phyloP scores from a whole-genome alignment of 2,888 invertebrate genomes.

The Eudemis profundana region DNA sequence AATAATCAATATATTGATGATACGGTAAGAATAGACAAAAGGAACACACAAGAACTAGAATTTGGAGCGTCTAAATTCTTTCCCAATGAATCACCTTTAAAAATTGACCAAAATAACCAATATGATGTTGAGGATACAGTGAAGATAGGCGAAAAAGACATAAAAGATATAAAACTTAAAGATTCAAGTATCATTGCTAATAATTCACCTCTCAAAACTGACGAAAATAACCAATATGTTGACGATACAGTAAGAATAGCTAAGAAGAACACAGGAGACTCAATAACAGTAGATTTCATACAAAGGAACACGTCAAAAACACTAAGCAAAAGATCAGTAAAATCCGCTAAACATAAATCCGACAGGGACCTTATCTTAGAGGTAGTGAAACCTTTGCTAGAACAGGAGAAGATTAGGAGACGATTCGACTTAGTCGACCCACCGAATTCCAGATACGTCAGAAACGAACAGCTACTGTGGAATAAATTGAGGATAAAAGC shows the following conservation, averaged over 20 bases:
- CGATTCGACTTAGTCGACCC: constrained; percentile 13
- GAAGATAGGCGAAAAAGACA: no score
- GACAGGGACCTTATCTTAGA: constrained; percentile 1
- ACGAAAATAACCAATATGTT: no score
- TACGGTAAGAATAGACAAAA: neutral
- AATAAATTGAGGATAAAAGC: constrained; percentile 19
- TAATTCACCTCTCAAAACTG: no score
- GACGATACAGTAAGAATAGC: no score
- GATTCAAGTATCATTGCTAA: no score
- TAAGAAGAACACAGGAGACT: no score
- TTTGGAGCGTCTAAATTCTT: neutral
- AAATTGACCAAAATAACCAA: neutral
- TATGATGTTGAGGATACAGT: no score
- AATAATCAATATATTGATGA: neutral
- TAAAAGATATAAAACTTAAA: no score
- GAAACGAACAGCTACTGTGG: constrained; percentile 11
- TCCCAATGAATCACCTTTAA: no score
- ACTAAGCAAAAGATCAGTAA: neutral
- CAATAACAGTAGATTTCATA: constrained; percentile 2
- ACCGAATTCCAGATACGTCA: neutral
- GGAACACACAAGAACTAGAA: neutral
- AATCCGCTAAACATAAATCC: neutral
- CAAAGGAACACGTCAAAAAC: neutral
- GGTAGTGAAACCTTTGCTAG: neutral
- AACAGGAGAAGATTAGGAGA: neutral